Base-by-base conservation (phyloP, 2,888 invertebrate species). In the Hybos culiciformis region DNA sequence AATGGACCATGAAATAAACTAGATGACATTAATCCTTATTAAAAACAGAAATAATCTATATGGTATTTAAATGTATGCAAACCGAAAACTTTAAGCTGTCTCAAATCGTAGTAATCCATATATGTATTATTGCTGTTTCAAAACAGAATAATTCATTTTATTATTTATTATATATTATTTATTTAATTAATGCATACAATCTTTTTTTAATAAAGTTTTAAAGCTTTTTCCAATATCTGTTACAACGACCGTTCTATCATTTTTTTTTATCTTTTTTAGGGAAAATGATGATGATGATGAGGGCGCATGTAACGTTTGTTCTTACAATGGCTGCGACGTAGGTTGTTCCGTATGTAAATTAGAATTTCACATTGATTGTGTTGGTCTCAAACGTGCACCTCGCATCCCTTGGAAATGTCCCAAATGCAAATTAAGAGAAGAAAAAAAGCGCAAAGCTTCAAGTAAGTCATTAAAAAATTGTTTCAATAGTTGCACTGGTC, bases 361-460 rank as follows among this genome's bases (percentile, higher is more conserved):
- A 41, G 67, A 73, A 49, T 83, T 73, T 65, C 90, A 91, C 64
- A 65, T 78, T 39, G 81, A 84, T 61, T 91, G 90, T 63, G 66
- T 72, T 34, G 73, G 76, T 34, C 57, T 81, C 24, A 67, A 73
- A 50, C 69, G 77, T 48, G 62, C 70, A 14, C 80, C 79, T 0
- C 69, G 78, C 31, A 73, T 74, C 4, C 70, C 70, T 40, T 83
- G 79, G 75, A 62, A 65, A 4, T 82, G 82, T 56, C 63, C 63
- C 11, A 61, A 66, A 31, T 83, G 82, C 58, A 74, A 60, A 46
- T 39, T 43, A 5, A 52, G 50, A 56, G 48, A 62, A 53, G 43
- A 63, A 55, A 55, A 61, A 53, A 48, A 59, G 56, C 48, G 52
- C 49, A 46, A 48, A 53, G 32, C 53, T 50, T 24, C 50, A 52